Percentiles rank a stretch among this genome's conserved stretches.
These are phyloP conservation scores for Diadophis punctatus DNA, from an alignment of 2,113 vertebrate species.

Conservation along the genomic window DNA sequence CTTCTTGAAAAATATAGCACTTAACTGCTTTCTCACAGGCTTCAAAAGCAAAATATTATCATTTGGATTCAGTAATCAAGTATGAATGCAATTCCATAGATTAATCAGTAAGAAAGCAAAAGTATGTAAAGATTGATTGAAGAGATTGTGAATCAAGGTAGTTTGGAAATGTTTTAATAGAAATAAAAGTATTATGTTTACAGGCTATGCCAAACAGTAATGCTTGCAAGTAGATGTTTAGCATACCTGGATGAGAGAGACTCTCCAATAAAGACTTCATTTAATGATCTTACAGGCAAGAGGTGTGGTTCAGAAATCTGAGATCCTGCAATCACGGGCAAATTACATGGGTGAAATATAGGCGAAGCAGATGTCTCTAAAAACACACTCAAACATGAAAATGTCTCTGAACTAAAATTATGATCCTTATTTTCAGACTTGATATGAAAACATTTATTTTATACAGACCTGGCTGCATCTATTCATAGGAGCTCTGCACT, in stretches of 20 bases:
- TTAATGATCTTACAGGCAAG: conserved; percentile 88
- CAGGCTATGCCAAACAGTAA: background rate
- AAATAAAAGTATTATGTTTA: background rate
- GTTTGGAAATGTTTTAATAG: background rate
- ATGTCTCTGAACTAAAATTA: background rate
- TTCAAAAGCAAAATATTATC: background rate
- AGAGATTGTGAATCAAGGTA: background rate
- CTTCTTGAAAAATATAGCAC: background rate
- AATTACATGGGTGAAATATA: background rate
- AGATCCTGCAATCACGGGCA: conserved; percentile 54
- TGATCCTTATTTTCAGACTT: background rate
- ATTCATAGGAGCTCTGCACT: background rate
- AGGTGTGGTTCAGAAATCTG: conserved; percentile 78
- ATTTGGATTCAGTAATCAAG: conserved; percentile 10
- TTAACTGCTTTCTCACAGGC: background rate
- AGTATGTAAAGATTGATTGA: background rate
- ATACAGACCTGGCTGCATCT: background rate
- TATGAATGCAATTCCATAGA: background rate
- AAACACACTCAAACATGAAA: background rate
- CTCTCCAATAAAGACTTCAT: conserved; percentile 97
- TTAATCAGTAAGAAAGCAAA: conserved; percentile 26
- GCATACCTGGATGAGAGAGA: conserved; percentile 94
- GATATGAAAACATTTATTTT: background rate
- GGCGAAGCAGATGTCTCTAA: background rate
- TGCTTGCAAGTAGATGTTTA: conserved; percentile 15